A percentile compares a stretch with the other conserved stretches of the same genome.
phyloP scores from a whole-genome alignment of 1,140 invertebrate genomes.

The Drosophila quadrilineata region DNA sequence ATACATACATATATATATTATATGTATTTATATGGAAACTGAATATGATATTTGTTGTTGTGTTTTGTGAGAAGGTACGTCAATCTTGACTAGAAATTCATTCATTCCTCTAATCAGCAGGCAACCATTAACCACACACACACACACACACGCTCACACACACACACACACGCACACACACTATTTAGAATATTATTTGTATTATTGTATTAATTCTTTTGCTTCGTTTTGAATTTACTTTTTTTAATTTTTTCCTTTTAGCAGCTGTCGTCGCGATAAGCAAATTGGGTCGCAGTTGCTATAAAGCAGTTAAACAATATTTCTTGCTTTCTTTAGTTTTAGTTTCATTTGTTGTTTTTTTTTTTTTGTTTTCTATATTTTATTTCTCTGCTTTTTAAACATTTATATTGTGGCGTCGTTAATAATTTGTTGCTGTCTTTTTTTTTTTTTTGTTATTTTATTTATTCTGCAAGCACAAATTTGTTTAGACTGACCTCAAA shows the following conservation, averaged over 20 bases:
- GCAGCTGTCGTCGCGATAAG: slow-evolving; percentile 59
- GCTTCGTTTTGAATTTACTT: not conserved
- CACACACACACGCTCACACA: too few species aligned
- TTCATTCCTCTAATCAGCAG: slow-evolving; percentile 65
- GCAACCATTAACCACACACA: slow-evolving; percentile 5
- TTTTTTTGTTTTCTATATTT: slow-evolving; percentile 34
- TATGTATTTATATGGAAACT: not conserved
- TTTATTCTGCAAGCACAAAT: slow-evolving; percentile 26
- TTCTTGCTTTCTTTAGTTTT: too few species aligned
- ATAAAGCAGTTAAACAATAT: slow-evolving; percentile 62
- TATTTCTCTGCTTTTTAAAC: too few species aligned
- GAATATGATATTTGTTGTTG: slow-evolving; percentile 19
- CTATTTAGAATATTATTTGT: slow-evolving; percentile 1
- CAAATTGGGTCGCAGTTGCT: slow-evolving; percentile 72
- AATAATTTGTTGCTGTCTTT: slow-evolving; percentile 43
- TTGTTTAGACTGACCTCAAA: slow-evolving; percentile 66
- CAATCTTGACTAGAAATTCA: slow-evolving; percentile 46
- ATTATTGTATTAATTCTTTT: not conserved
- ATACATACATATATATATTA: not conserved
- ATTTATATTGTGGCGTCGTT: slow-evolving; percentile 71
- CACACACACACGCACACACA: too few species aligned
- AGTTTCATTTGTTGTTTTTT: slow-evolving; percentile 25
- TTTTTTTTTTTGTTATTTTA: slow-evolving; percentile 4
- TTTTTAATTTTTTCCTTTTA: slow-evolving; percentile 5
- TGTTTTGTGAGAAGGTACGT: slow-evolving; percentile 33